Base-by-base conservation (phyloP, 2,797 vertebrate genomes). In the Serranus cabrilla region DNA sequence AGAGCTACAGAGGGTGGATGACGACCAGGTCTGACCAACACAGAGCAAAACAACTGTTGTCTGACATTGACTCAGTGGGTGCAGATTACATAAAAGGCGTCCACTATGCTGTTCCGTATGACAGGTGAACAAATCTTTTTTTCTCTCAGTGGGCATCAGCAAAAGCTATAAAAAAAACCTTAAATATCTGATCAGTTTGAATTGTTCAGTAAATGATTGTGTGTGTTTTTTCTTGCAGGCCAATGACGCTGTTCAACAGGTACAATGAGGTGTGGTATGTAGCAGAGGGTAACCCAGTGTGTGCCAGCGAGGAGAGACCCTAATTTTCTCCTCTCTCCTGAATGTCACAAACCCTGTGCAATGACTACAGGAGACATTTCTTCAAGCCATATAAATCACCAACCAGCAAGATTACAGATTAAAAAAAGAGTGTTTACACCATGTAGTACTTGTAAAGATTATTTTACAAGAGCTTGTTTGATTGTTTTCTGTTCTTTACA, bases 211-310 rank as follows among this genome's bases (percentile, higher is more conserved):
- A 16, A 70, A 63, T 43, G 1, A 11, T 25, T 65, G 14, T 34
- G 17, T 66, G 51, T 64, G 20, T 84, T 34, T 21, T 80, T 68
- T 81, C 61, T 83, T 90, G 25, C 84, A 96, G 95, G 68, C 95
- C 93, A 12, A 92, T 85, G 90, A 93, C 68, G 13, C 0, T 94
- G 6, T 2, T 68, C 1, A 58, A 93, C 70, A 91, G 92, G 60
- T 92, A 91, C 88, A 96, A 95, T 23, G 95, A 96, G 83, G 94
- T 92, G 58, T 95, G 95, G 95, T 87, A 85, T 27, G 9, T 87
- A 5, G 84, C 39, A 5, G 21, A 83, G 13, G 94, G 78, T 23
- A 62, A 87, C 0, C 92, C 87, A 0, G 82, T 82, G 27, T 96
- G 95, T 40, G 0, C 31, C 57, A 69, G 68, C 71, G 76, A 86